These are phyloP conservation scores for Propithecus perrieri DNA, from an alignment of 2,797 vertebrate genomes.

Conservation along the genomic window DNA sequence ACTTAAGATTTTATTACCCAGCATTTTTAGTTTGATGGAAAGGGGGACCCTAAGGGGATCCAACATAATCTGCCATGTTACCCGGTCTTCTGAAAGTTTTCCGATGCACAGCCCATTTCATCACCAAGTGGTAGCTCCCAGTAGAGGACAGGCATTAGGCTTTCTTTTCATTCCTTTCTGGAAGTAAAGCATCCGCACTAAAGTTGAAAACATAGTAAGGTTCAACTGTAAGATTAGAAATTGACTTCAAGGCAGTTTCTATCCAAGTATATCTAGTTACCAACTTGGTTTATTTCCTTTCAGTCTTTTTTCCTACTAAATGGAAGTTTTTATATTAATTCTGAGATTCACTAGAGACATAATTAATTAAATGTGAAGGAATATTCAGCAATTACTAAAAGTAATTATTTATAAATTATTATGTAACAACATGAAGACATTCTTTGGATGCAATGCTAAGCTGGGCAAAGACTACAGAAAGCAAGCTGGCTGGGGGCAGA, in stretches of 20 bases:
- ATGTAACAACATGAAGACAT: neutral
- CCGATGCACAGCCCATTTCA: neutral
- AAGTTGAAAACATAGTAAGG: neutral
- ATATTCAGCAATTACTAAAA: neutral
- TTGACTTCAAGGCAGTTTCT: neutral
- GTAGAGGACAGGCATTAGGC: neutral
- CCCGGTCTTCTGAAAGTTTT: neutral
- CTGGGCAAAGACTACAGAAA: neutral
- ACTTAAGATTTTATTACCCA: neutral
- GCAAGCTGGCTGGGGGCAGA: neutral
- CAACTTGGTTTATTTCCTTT: neutral
- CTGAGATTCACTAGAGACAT: slow-evolving; percentile 21
- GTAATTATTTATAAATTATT: neutral
- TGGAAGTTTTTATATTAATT: neutral
- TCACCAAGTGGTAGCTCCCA: neutral
- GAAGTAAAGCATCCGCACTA: neutral
- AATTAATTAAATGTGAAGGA: neutral
- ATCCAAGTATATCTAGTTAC: neutral
- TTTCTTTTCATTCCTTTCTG: neutral
- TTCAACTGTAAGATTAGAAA: neutral
- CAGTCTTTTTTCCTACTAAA: neutral
- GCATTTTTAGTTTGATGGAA: neutral
- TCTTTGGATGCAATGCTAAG: neutral
- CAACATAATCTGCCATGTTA: neutral
- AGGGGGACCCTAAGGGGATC: neutral